Evolutionary conservation across 1,140 invertebrate genomes (phyloP).

Genomic region (Polypedilum vanderplanki): DNA sequence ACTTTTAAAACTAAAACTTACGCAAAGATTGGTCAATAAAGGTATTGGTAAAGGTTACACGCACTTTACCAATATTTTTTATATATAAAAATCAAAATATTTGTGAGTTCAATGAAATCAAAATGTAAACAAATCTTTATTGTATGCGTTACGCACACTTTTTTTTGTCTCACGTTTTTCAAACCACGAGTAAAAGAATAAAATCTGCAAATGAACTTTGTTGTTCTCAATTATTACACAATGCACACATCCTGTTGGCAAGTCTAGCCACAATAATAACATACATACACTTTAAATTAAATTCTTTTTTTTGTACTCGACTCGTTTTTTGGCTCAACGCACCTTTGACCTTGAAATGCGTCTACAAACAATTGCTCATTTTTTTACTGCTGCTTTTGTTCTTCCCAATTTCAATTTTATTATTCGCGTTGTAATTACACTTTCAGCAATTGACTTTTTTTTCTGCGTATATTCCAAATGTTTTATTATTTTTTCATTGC

Average conservation of each 20-base stretch:
- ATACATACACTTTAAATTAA: not conserved
- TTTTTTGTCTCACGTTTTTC: not conserved
- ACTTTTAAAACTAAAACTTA: no score
- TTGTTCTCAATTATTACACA: not conserved
- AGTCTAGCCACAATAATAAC: slow-evolving; percentile 11
- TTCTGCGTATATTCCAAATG: slow-evolving; percentile 6
- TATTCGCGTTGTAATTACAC: not conserved
- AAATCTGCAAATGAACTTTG: not conserved
- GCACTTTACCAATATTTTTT: not conserved
- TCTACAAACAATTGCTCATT: not conserved
- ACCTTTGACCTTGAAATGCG: slow-evolving; percentile 24
- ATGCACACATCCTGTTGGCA: not conserved
- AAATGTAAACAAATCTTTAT: slow-evolving; percentile 1
- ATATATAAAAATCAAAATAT: not conserved
- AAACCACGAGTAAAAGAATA: no score
- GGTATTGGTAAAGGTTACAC: not conserved
- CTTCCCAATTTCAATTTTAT: not conserved
- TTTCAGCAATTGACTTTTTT: not conserved
- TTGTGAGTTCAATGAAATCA: not conserved
- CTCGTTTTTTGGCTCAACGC: not conserved
- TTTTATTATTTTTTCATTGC: not conserved
- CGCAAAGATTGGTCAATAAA: not conserved
- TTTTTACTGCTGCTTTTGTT: not conserved
- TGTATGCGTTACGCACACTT: slow-evolving; percentile 4
- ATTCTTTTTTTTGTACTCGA: no score